These are phyloP conservation scores for Tipula lateralis DNA, from an alignment of 2,888 invertebrate genomes.

Conservation along the genomic window DNA sequence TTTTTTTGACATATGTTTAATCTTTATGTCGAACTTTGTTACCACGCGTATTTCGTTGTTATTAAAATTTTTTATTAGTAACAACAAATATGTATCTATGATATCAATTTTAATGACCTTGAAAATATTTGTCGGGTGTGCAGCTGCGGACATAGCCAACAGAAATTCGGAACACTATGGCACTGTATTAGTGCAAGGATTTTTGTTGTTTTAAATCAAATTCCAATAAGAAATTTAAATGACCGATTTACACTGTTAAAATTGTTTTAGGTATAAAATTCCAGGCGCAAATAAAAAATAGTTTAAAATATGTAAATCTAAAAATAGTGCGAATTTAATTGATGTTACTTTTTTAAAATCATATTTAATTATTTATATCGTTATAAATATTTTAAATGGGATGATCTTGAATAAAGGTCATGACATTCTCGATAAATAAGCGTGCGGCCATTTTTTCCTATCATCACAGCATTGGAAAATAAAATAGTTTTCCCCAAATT, in stretches of 20 bases:
- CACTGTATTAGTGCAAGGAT: background rate
- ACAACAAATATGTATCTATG: background rate
- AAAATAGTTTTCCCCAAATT: background rate
- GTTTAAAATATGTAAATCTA: background rate
- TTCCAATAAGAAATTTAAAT: background rate
- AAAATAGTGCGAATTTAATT: background rate
- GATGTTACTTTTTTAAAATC: background rate
- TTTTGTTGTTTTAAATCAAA: background rate
- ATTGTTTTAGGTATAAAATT: background rate
- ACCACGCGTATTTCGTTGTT: background rate
- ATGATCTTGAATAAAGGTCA: background rate
- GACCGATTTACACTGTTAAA: background rate
- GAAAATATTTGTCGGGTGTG: background rate
- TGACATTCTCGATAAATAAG: constrained; percentile 12
- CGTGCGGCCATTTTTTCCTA: background rate
- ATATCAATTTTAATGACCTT: background rate
- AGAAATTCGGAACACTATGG: background rate
- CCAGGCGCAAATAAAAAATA: background rate
- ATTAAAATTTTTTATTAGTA: background rate
- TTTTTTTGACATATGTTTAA: background rate
- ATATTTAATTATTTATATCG: no score
- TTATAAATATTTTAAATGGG: no score
- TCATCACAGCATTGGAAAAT: background rate
- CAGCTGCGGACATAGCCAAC: background rate
- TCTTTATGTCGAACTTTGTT: background rate